phyloP scores from a whole-genome alignment of 2,888 invertebrate species.

The Eumacrocentrus americanus region DNA sequence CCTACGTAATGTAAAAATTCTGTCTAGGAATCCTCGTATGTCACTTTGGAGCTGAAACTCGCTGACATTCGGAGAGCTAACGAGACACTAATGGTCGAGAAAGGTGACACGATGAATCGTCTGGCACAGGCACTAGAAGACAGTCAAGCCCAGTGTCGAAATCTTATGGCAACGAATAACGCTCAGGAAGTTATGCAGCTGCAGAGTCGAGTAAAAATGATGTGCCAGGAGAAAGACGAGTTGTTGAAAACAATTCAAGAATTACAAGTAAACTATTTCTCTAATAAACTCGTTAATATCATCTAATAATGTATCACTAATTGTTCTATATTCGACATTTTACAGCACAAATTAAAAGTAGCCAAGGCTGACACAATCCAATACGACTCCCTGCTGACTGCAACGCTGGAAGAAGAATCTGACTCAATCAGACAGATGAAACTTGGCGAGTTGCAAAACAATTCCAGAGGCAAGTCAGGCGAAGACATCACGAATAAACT shows the following conservation, averaged over 20 bases:
- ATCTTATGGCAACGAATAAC: slow-evolving; percentile 61
- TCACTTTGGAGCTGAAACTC: slow-evolving; percentile 50
- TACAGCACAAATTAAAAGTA: slow-evolving; percentile 51
- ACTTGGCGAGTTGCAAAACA: slow-evolving; percentile 47
- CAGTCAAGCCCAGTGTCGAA: slow-evolving; percentile 65
- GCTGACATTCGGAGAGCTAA: slow-evolving; percentile 67
- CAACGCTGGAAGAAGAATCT: slow-evolving; percentile 50
- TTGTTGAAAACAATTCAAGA: slow-evolving; percentile 52
- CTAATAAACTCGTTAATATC: not conserved
- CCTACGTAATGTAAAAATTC: not conserved
- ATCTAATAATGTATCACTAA: not conserved
- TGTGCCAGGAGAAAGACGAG: slow-evolving; percentile 65
- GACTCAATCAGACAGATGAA: slow-evolving; percentile 55
- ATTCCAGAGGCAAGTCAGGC: slow-evolving; percentile 54
- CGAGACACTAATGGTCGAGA: slow-evolving; percentile 69
- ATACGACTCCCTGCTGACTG: slow-evolving; percentile 53
- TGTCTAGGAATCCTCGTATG: slow-evolving; percentile 49
- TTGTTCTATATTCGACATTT: slow-evolving; percentile 18
- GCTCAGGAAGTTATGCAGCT: slow-evolving; percentile 63
- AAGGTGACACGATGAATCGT: slow-evolving; percentile 69
- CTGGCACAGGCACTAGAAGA: slow-evolving; percentile 68
- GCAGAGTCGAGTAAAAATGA: slow-evolving; percentile 63
- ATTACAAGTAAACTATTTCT: slow-evolving; percentile 43
- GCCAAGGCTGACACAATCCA: slow-evolving; percentile 50
- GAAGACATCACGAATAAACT: slow-evolving; percentile 61